Evolutionary conservation across 2,113 vertebrate genomes (phyloP).

Genomic region (Mesoclemmys tuberculata): DNA sequence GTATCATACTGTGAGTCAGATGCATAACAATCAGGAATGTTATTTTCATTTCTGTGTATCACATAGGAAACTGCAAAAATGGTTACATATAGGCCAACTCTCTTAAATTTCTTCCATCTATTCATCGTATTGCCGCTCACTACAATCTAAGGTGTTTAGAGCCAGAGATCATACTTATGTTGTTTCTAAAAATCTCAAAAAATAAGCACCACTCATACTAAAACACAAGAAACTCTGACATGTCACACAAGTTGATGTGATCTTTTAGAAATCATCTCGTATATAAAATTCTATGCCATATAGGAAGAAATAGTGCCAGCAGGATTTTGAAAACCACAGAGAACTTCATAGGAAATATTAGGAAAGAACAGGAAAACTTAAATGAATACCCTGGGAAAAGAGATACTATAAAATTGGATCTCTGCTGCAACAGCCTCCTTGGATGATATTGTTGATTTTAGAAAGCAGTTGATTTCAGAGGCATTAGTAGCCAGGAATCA

Average conservation of each 20-base stretch:
- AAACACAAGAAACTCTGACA: constrained; percentile 32
- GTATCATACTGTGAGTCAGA: background rate
- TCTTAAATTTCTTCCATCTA: constrained; percentile 33
- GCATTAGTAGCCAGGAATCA: constrained; percentile 20
- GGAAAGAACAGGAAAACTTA: constrained; percentile 57
- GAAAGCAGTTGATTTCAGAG: constrained; percentile 37
- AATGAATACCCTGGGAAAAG: constrained; percentile 37
- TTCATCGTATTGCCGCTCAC: background rate
- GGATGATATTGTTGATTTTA: constrained; percentile 24
- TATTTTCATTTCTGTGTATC: constrained; percentile 61
- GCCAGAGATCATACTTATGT: background rate
- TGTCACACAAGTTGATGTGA: constrained; percentile 53
- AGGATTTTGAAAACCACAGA: constrained; percentile 66
- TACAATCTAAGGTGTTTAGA: background rate
- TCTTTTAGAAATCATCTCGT: constrained; percentile 51
- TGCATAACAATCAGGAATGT: constrained; percentile 34
- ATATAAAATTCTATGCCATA: constrained; percentile 23
- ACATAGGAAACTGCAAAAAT: constrained; percentile 50
- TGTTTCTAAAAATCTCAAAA: constrained; percentile 9
- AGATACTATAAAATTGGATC: constrained; percentile 63
- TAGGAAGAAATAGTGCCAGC: constrained; percentile 58
- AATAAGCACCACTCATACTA: background rate
- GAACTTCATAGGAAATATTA: constrained; percentile 57
- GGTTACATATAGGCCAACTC: constrained; percentile 14
- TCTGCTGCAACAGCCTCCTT: constrained; percentile 29